phyloP scores from a whole-genome alignment of 2,113 vertebrate species.

The Procavia capensis region DNA sequence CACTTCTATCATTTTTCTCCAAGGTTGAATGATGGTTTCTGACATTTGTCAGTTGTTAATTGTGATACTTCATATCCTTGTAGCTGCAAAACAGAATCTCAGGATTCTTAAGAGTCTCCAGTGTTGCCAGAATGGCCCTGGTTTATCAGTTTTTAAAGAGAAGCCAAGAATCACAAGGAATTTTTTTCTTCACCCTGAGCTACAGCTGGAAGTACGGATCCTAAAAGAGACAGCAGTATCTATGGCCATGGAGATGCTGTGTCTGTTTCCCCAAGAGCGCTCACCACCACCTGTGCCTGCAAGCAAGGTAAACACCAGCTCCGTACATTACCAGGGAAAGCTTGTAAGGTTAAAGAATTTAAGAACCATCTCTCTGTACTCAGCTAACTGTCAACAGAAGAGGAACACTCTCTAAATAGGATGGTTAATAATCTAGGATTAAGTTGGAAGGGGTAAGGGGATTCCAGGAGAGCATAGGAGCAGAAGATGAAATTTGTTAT shows the following conservation, averaged over 20 bases:
- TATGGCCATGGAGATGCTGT: neutral
- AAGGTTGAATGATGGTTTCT: neutral
- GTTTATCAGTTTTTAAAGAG: neutral
- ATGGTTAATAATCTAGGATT: neutral
- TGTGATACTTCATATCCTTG: neutral
- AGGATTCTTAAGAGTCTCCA: conserved; percentile 21
- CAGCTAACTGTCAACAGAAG: neutral
- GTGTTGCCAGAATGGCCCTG: neutral
- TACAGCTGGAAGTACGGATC: neutral
- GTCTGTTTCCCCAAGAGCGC: neutral
- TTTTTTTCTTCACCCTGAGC: neutral
- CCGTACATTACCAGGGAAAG: neutral
- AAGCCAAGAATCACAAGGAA: neutral
- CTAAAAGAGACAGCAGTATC: neutral
- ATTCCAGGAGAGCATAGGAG: neutral
- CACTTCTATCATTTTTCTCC: neutral
- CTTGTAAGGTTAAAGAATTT: neutral
- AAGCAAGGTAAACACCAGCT: neutral
- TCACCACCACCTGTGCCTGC: neutral
- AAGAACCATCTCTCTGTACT: neutral
- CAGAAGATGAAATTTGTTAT: neutral
- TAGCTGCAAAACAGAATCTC: neutral
- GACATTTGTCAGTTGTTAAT: neutral
- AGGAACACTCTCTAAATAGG: neutral
- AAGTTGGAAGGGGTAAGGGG: neutral